Percentiles rank a stretch among this genome's conserved stretches.
Conservation (phyloP, 2,888 invertebrate species). For the Ectobius pallidus region DNA sequence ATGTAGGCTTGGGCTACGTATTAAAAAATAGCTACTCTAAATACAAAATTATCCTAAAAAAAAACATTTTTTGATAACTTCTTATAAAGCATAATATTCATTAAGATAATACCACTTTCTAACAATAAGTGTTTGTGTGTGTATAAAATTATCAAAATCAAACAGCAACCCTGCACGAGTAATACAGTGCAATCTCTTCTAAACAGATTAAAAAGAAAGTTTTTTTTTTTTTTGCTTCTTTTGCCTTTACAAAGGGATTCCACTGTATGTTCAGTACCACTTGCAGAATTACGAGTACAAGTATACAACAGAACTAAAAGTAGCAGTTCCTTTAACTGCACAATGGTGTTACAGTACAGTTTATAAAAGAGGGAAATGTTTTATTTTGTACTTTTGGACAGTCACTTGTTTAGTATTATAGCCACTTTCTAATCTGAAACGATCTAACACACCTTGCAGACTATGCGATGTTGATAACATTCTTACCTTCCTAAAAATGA, state of each 20-base stretch:
- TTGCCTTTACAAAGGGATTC: no score
- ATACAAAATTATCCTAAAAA: no score
- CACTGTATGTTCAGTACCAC: constrained; percentile 3
- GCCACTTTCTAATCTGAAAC: constrained; percentile 10
- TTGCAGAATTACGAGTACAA: constrained; percentile 14
- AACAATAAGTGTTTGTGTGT: constrained; percentile 5
- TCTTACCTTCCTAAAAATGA: constrained; percentile 24
- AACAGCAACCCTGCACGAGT: constrained; percentile 31
- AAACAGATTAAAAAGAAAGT: no score
- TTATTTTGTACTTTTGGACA: constrained; percentile 30
- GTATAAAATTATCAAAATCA: constrained; percentile 31
- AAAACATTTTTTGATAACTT: no score
- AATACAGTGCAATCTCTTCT: no score
- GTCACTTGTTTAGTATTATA: constrained; percentile 31
- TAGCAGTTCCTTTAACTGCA: constrained; percentile 8
- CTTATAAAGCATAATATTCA: no score
- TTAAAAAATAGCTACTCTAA: no score
- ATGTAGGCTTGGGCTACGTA: no score
- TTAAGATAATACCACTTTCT: constrained; percentile 16
- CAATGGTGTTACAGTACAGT: neutral
- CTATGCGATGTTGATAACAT: constrained; percentile 28
- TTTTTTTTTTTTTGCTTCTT: no score
- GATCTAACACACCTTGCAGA: constrained; percentile 22
- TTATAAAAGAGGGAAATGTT: constrained; percentile 30
- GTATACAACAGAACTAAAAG: constrained; percentile 1